Evolutionary conservation across 2,888 invertebrate species (phyloP).

Genomic region (Heteromyza rotundicornis): DNA sequence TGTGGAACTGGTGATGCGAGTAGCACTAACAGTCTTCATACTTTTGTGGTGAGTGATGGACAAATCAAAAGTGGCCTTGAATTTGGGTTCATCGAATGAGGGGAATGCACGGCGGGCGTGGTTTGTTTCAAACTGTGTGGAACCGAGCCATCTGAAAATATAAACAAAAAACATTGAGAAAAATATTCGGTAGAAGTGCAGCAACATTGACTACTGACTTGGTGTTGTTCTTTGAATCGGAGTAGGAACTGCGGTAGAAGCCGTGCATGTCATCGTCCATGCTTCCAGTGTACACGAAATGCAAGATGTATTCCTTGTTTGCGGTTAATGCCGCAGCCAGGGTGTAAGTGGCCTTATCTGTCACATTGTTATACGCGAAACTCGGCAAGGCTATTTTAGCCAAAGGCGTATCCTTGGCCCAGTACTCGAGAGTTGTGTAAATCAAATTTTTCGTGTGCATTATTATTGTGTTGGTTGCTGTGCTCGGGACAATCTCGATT

Average conservation of each 20-base stretch:
- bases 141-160: slow-evolving; percentile 66
- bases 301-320: slow-evolving; percentile 61
- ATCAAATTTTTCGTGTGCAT: slow-evolving; percentile 65
- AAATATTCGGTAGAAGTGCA: neutral
- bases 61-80: slow-evolving; percentile 72
- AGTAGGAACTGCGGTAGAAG: slow-evolving; percentile 64
- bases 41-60: slow-evolving; percentile 55
- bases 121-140: slow-evolving; percentile 75
- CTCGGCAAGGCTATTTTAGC: slow-evolving; percentile 39
- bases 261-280: slow-evolving; percentile 66
- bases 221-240: slow-evolving; percentile 53
- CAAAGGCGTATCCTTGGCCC: slow-evolving; percentile 24
- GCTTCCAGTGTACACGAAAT: slow-evolving; percentile 63
- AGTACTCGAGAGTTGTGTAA: slow-evolving; percentile 39
- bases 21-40: slow-evolving; percentile 50
- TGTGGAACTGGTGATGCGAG: slow-evolving; percentile 29
- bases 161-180: neutral
- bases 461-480: slow-evolving; percentile 61
- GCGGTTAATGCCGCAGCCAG: slow-evolving; percentile 49
- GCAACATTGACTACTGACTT: slow-evolving; percentile 36
- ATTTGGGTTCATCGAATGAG: slow-evolving; percentile 78
- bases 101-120: slow-evolving; percentile 77
- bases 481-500: slow-evolving; percentile 63
- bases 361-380: slow-evolving; percentile 39
- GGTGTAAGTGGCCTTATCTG: slow-evolving; percentile 62